Percentiles rank a stretch among this genome's conserved stretches.
These are phyloP conservation scores for Cephus runcator DNA, from an alignment of 2,888 invertebrate species.

Conservation along the genomic window DNA sequence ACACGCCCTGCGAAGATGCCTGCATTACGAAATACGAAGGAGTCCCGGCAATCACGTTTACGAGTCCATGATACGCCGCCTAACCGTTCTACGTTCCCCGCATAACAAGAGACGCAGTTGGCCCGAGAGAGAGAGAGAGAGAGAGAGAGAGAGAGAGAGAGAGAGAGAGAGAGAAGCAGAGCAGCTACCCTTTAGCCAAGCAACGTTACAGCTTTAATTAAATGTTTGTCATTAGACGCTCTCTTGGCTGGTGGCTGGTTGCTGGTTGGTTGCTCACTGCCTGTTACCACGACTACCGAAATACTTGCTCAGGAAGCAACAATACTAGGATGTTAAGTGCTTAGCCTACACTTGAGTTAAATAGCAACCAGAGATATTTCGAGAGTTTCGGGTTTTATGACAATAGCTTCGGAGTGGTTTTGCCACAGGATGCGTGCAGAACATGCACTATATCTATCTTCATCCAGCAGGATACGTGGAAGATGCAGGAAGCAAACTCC, in stretches of 20 bases:
- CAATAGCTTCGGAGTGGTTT: no score
- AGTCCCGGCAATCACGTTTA: constrained; percentile 58
- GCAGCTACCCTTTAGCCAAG: constrained; percentile 18
- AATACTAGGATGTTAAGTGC: no score
- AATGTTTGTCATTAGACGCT: constrained; percentile 38
- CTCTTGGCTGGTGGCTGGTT: no score
- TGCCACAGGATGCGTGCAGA: background rate
- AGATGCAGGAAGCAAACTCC: constrained; percentile 18
- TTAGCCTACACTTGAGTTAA: no score
- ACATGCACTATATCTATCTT: background rate
- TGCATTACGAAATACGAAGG: constrained; percentile 57
- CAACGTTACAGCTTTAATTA: constrained; percentile 56
- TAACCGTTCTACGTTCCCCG: constrained; percentile 27
- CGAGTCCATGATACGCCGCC: constrained; percentile 49
- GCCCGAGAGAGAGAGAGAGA: no score
- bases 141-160: no score
- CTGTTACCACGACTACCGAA: no score
- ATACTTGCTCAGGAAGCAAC: no score
- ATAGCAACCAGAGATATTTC: no score
- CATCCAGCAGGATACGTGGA: constrained; percentile 7
- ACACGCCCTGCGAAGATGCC: constrained; percentile 62
- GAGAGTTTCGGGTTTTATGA: no score
- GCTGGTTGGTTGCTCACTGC: no score
- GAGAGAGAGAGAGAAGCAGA: no score
- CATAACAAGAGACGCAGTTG: constrained; percentile 27